Evolutionary conservation across 2,797 vertebrate species (phyloP).

Genomic region (Hemitrygon akajei): DNA sequence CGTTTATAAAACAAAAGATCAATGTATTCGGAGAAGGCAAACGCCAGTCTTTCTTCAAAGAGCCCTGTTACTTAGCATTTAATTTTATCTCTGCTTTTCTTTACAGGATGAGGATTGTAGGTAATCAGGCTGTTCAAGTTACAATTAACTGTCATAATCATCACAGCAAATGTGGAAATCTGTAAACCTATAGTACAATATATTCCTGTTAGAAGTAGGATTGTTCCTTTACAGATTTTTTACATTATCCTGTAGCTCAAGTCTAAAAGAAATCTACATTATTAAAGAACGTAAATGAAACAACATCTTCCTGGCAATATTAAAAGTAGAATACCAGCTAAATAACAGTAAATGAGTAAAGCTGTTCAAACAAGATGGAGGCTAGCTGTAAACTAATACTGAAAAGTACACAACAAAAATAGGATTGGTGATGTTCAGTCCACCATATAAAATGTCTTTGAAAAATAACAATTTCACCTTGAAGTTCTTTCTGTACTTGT

Average conservation of each 20-base stretch:
- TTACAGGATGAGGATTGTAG: not conserved
- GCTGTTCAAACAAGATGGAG: not conserved
- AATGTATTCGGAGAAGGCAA: not conserved
- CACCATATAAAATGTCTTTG: not conserved
- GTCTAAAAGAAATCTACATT: not conserved
- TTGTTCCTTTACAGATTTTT: no score
- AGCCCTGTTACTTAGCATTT: not conserved
- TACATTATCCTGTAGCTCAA: not conserved
- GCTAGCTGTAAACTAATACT: not conserved
- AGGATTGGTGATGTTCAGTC: not conserved
- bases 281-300: not conserved
- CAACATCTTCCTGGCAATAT: not conserved
- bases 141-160: not conserved
- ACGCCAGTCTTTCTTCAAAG: not conserved
- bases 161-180: not conserved
- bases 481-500: not conserved
- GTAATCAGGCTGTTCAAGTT: not conserved
- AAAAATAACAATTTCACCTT: slow-evolving; percentile 1
- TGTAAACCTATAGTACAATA: not conserved
- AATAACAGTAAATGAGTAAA: not conserved
- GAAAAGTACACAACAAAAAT: not conserved
- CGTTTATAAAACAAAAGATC: not conserved
- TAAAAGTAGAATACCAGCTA: not conserved
- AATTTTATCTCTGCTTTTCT: not conserved
- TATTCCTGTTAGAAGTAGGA: not conserved